These are phyloP conservation scores for Octopus sinensis DNA, from an alignment of 1,140 invertebrate genomes.

Conservation along the genomic window DNA sequence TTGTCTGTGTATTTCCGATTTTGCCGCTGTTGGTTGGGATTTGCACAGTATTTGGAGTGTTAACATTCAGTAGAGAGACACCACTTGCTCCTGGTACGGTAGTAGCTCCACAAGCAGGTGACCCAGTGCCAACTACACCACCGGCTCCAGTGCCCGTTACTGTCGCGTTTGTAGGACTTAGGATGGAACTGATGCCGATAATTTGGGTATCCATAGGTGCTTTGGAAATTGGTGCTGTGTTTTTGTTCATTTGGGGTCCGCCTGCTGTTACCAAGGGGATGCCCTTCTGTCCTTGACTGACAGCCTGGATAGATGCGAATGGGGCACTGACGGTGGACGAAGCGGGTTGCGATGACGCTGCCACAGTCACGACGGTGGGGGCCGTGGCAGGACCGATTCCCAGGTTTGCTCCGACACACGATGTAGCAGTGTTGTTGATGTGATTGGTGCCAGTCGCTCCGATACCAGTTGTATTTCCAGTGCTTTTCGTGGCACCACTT, in stretches of 20 bases:
- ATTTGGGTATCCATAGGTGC: constrained; percentile 35
- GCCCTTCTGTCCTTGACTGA: constrained; percentile 27
- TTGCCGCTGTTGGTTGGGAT: constrained; percentile 18
- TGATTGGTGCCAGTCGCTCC: constrained; percentile 43
- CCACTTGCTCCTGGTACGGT: constrained; percentile 18
- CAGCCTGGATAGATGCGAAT: neutral
- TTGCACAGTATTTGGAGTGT: constrained; percentile 23
- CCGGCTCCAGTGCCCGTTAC: constrained; percentile 6
- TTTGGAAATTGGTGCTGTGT: constrained; percentile 25
- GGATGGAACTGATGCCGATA: constrained; percentile 42
- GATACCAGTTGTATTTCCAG: neutral
- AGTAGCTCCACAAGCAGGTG: neutral
- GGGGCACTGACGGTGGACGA: neutral
- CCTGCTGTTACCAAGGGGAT: constrained; percentile 25
- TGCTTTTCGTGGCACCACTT: neutral
- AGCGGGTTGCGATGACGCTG: neutral
- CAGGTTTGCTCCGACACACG: neutral
- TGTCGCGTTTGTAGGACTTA: constrained; percentile 32
- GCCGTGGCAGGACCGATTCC: neutral
- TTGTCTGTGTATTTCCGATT: constrained; percentile 17
- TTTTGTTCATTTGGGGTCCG: constrained; percentile 27
- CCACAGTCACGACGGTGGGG: neutral
- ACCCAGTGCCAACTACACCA: neutral
- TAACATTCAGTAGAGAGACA: constrained; percentile 27
- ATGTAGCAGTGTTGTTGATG: constrained; percentile 36